Evolutionary conservation across 2,113 vertebrate genomes (phyloP).

Genomic region (Microtus pennsylvanicus): DNA sequence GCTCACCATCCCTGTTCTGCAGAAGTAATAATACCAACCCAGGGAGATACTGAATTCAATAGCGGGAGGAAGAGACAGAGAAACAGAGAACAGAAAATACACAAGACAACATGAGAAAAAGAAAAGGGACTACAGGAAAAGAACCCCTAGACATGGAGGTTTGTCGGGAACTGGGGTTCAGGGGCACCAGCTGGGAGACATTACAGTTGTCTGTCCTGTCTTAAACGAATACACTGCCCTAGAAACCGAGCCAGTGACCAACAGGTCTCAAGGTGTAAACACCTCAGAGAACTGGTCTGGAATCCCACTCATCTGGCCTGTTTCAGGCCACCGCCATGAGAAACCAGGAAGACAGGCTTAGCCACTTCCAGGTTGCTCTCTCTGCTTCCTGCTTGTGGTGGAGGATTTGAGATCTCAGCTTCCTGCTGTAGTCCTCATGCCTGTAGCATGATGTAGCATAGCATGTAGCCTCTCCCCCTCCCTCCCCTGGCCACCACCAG

Average conservation of each 20-base stretch:
- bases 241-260: not conserved
- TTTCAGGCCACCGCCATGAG: not conserved
- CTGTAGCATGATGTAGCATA: not conserved
- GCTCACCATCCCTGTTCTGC: not conserved
- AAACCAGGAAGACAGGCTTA: not conserved
- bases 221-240: not conserved
- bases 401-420: not conserved
- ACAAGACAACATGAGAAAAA: not conserved
- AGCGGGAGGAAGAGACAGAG: not conserved
- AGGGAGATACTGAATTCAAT: not conserved
- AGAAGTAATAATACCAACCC: not conserved
- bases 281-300: not conserved
- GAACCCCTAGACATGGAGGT: not conserved
- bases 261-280: not conserved
- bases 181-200: not conserved
- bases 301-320: not conserved
- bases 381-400: not conserved
- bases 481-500: too few relatives aligned
- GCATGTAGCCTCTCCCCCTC: too few relatives aligned
- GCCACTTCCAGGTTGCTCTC: not conserved
- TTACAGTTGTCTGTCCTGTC: fast-evolving
- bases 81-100: not conserved
- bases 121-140: not conserved
- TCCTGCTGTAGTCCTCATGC: not conserved
- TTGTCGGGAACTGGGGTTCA: not conserved